Base-by-base conservation (phyloP, 2,113 vertebrate species). In the Oenanthe melanoleuca region DNA sequence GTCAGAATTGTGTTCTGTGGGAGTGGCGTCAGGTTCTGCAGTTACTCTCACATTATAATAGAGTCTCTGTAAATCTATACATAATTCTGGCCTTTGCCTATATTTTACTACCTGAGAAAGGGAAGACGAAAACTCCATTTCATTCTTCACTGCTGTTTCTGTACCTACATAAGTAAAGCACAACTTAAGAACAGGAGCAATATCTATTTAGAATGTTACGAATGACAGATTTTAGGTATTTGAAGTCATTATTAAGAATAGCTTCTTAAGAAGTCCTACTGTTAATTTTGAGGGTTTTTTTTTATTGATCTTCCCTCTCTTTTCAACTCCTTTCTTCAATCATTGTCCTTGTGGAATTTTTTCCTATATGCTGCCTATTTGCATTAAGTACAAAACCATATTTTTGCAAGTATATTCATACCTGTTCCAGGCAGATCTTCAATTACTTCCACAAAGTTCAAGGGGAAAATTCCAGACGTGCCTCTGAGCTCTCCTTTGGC, bases 391-490 rank as follows among this genome's bases (percentile, higher is more conserved):
- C 59, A 49, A 93, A 23, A 69, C 17, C 18, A 61, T 13, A 20
- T 13, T 81, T 86, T 50, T 74, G 64, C 53, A 31, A 63, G 44
- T n/a, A 56, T 45, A 80, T 40, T 92, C 88, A 44, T 80, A 96
- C 92, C 96, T 91, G 84, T 64, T 57, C 47, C 69, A 72, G 98
- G 98, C 53, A 98, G 98, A 93, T 99, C 98, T 96, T 99, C 99
- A 55, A 99, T 40, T 40, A 99, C 47, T 59, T 99, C 99, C 50
- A 99, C 99, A 49, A 99, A 99, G 94, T 98, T 99, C 28, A 99
- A 97, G 42, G 99, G 99, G 88, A 99, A 99, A 93, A 99, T 98
- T 89, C 99, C 99, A 33, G 84, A 93, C 1, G 14, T 69, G 93
- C 78, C 88, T 72, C 96, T 98, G 7, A 99, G 80, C 83, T 99